phyloP scores from a whole-genome alignment of 2,113 vertebrate species.

The Dipodomys ordii region DNA sequence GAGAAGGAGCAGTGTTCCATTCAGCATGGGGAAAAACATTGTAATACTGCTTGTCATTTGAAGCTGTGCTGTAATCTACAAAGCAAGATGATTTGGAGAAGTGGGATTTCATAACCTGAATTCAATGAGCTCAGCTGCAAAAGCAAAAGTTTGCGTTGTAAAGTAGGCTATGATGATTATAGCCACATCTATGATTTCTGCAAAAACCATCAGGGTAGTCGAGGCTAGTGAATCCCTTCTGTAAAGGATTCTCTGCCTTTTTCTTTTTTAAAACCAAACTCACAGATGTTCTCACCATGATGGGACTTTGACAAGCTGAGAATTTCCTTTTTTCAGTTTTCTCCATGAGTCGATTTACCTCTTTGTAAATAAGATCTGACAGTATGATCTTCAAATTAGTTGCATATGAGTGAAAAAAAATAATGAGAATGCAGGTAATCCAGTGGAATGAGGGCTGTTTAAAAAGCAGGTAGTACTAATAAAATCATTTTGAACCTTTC shows the following conservation, averaged over 20 bases:
- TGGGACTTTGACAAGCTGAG: neutral
- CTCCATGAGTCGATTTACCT: neutral
- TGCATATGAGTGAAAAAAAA: neutral
- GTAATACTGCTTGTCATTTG: neutral
- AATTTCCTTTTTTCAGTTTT: neutral
- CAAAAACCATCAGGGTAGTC: neutral
- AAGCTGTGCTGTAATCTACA: neutral
- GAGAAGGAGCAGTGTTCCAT: neutral
- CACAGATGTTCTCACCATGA: neutral
- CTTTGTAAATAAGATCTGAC: neutral
- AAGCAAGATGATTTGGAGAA: constrained; percentile 35
- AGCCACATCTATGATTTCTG: constrained; percentile 4
- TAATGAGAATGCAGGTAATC: neutral
- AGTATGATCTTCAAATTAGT: neutral
- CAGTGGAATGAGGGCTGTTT: neutral
- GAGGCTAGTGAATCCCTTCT: constrained; percentile 38
- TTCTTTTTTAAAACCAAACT: neutral
- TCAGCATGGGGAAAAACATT: neutral
- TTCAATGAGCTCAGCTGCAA: neutral
- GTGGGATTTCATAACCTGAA: neutral
- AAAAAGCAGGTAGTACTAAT: neutral
- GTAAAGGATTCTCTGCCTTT: constrained; percentile 17
- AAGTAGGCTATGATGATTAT: neutral
- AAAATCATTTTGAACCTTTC: neutral
- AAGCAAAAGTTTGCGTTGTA: neutral